Evolutionary conservation across 92 coral and sea anemone genomes (phyloP), one percentile per base, ranked within the genome.

Genomic region (Palythoa grandis): DNA sequence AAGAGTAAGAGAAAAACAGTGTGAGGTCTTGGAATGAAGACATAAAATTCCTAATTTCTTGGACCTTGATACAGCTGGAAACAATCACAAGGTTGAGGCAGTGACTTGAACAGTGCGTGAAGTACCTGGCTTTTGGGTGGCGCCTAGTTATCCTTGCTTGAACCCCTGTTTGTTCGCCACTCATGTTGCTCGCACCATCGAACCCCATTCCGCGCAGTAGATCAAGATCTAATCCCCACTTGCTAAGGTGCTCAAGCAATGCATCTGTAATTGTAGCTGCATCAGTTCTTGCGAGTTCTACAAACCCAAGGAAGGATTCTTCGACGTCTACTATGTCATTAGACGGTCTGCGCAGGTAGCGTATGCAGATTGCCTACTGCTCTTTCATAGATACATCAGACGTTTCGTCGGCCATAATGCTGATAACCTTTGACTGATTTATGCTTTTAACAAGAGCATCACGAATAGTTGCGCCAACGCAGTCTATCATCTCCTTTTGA

Each of bases 41-140:
- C 87, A 76, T 82, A 35, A 88, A 88, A 11, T 82, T 83, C 25
- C 69, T 89, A 58, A 86, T 90, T 82, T 86, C 89, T 25, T 67
- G 89, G 24, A 90, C 88, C 50, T 82, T 19, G 47, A 67, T 86
- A 48, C 92, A 90, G 85, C 90, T 86, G 58, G 85, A 79, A 56
- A 90, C 92, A 37, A 86, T 83, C 53, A 82, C 92, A 20, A 80
- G 92, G 83, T 86, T 89, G 24, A 89, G 89, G 58, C 92, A 89
- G 86, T 82, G 85, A 29, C 92, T 90, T 60, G 78, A 90, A 22
- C 84, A 86, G 60, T 78, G 83, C 52, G 86, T 83, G 66, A 75
- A 71, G 58, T 72, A 87, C 79, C 47, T 60, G 15, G 82, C 82
- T 38, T 70, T 89, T 40, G 86, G 88, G 63, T 84, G 35, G 70